Evolutionary conservation across 2,113 vertebrate genomes (phyloP).

Genomic region (Datnioides undecimradiatus): DNA sequence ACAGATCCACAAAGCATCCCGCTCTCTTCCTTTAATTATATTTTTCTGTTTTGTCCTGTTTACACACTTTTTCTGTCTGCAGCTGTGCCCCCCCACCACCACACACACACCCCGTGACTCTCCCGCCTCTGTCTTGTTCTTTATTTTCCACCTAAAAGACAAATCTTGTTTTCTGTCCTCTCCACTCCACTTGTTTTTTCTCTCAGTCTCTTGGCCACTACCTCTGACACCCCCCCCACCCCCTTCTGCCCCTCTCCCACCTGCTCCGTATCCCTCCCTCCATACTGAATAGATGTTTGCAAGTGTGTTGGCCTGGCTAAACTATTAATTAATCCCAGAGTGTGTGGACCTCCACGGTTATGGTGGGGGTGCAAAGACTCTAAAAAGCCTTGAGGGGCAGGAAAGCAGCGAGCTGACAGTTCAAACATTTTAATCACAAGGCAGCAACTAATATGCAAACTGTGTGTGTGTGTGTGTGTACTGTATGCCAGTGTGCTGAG

Average conservation of each 20-base stretch:
- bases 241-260: slow-evolving; percentile 7
- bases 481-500: background rate
- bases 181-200: slow-evolving; percentile 22
- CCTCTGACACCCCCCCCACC: background rate
- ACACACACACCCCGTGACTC: background rate
- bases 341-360: slow-evolving; percentile 22
- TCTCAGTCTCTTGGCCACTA: background rate
- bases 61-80: slow-evolving; percentile 2
- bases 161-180: slow-evolving; percentile 31
- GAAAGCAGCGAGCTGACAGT: slow-evolving; percentile 40
- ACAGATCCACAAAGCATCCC: slow-evolving; percentile 21
- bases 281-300: slow-evolving; percentile 60
- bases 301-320: slow-evolving; percentile 47
- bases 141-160: slow-evolving; percentile 26
- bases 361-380: slow-evolving; percentile 15
- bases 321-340: slow-evolving; percentile 71
- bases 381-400: slow-evolving; percentile 22
- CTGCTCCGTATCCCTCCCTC: slow-evolving; percentile 31
- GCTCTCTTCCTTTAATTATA: slow-evolving; percentile 39
- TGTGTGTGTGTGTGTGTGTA: slow-evolving; percentile 1
- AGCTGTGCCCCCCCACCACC: slow-evolving; percentile 8
- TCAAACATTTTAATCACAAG: slow-evolving; percentile 62
- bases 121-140: slow-evolving; percentile 14
- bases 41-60: slow-evolving; percentile 33
- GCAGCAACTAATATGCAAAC: slow-evolving; percentile 24